A percentile compares a stretch with the other conserved stretches of the same genome.
Evolutionary conservation across 1,140 invertebrate genomes (phyloP).

Genomic region (Tachypleus tridentatus): DNA sequence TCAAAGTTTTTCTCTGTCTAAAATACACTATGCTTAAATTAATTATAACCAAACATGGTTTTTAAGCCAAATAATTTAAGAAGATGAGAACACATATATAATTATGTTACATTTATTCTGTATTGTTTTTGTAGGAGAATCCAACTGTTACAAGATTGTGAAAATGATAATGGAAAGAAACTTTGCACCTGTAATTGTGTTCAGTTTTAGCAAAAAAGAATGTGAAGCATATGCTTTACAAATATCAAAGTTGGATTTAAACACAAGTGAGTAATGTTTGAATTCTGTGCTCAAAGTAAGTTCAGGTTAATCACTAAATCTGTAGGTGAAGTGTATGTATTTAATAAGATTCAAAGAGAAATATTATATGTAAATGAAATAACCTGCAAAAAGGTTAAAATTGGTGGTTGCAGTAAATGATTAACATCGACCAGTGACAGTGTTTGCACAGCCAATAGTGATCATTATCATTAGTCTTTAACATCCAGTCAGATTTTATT

Average conservation of each 20-base stretch:
- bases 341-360: no score
- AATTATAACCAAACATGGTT: not conserved
- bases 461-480: no score
- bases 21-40: not conserved
- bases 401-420: no score
- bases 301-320: no score
- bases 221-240: slow-evolving; percentile 94
- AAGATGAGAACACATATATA: not conserved
- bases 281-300: no score
- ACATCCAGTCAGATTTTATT: no score
- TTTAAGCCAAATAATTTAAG: not conserved
- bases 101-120: not conserved
- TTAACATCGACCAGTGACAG: no score
- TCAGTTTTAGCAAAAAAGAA: slow-evolving; percentile 98
- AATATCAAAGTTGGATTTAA: slow-evolving; percentile 94
- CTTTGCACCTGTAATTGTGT: slow-evolving; percentile 96
- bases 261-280: slow-evolving; percentile 49
- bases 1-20: no score
- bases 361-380: no score
- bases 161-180: slow-evolving; percentile 98
- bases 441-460: no score
- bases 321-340: no score
- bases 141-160: slow-evolving; percentile 93
- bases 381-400: no score
- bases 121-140: slow-evolving; percentile 34